phyloP scores from a whole-genome alignment of 2,888 invertebrate genomes.

The Linnaemya tessellans region DNA sequence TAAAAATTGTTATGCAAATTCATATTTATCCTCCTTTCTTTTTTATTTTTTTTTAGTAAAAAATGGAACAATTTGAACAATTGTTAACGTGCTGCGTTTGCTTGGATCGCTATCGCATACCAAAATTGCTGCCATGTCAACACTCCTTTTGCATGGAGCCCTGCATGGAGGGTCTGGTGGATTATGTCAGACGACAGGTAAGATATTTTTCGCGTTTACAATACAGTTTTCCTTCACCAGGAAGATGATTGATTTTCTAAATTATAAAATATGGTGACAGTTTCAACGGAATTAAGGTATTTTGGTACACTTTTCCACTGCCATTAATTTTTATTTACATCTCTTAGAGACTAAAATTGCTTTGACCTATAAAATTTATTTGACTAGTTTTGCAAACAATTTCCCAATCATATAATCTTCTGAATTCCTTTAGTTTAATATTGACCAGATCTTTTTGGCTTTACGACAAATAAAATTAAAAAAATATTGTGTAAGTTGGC shows the following conservation, averaged over 20 bases:
- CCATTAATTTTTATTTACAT: no score
- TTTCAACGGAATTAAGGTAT: not conserved
- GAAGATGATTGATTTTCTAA: not conserved
- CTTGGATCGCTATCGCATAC: slow-evolving; percentile 97
- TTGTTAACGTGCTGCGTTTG: slow-evolving; percentile 99
- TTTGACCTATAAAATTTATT: not conserved
- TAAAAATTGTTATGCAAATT: not conserved
- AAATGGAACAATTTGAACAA: slow-evolving; percentile 98
- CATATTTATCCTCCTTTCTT: slow-evolving; percentile 3
- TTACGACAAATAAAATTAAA: not conserved
- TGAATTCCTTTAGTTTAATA: no score
- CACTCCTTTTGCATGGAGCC: slow-evolving; percentile 99
- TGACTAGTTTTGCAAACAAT: no score
- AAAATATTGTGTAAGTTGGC: not conserved
- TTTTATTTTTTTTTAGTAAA: slow-evolving; percentile 78
- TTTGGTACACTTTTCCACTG: no score
- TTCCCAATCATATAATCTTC: no score
- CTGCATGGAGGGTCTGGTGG: slow-evolving; percentile 98
- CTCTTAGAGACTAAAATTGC: not conserved
- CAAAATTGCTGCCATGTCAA: slow-evolving; percentile 99
- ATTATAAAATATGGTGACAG: no score
- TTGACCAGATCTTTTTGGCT: not conserved
- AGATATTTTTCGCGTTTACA: slow-evolving; percentile 63
- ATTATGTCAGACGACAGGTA: slow-evolving; percentile 96
- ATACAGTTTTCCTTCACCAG: no score